A percentile compares a stretch with the other conserved stretches of the same genome.
phyloP scores from a whole-genome alignment of 92 coral and sea anemone species.

The Blastomussa wellsi region DNA sequence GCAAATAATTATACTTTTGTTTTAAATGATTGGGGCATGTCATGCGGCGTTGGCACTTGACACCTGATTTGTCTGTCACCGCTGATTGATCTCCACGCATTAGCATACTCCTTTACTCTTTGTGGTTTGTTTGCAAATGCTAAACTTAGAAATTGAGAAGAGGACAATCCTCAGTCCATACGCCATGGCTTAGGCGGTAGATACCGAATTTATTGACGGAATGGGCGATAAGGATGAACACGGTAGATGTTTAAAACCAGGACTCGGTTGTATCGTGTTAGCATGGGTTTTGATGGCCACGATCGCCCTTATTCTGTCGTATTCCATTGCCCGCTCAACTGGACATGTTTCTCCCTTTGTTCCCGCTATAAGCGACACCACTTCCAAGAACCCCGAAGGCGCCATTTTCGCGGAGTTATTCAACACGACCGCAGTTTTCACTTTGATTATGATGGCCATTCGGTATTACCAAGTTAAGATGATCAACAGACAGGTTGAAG shows the following conservation, averaged over 20 bases:
- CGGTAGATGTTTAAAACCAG: conserved; percentile 48
- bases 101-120: conserved; percentile 27
- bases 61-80: not conserved
- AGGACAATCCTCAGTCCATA: conserved; percentile 24
- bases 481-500: conserved; percentile 56
- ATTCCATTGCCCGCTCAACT: conserved; percentile 61
- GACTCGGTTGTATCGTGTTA: conserved; percentile 76
- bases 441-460: conserved; percentile 66
- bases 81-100: conserved; percentile 34
- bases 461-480: conserved; percentile 76
- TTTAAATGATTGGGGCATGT: conserved; percentile 1
- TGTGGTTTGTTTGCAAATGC: conserved; percentile 10
- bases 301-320: conserved; percentile 61
- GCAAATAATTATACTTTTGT: conserved; percentile 21
- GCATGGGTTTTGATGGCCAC: conserved; percentile 74
- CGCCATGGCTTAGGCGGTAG: conserved; percentile 12
- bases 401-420: conserved; percentile 78
- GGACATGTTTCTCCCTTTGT: conserved; percentile 72
- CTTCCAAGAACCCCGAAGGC: conserved; percentile 75
- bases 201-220: not conserved
- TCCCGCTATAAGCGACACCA: conserved; percentile 84
- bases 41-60: not conserved
- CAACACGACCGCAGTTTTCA: conserved; percentile 72
- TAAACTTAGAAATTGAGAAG: not conserved
- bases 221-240: conserved; percentile 9